A percentile compares a stretch with the other conserved stretches of the same genome.
Conservation (phyloP, 2,113 vertebrate species). For the Clarias gariepinus region DNA sequence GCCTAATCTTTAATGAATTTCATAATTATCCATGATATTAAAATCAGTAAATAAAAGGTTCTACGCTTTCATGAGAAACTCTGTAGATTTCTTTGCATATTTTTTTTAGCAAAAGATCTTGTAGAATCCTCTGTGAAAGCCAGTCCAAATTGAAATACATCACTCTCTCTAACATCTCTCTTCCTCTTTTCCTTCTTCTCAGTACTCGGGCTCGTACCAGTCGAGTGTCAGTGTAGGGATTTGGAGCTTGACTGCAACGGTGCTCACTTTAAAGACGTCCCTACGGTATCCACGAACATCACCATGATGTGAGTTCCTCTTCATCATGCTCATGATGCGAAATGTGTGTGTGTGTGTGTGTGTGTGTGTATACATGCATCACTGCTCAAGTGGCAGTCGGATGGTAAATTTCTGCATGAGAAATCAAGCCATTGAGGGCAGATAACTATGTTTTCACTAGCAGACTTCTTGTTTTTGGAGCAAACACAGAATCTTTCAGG, state of each 20-base stretch:
- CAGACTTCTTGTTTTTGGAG: background rate
- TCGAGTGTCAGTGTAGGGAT: conserved; percentile 79
- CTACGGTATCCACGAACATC: conserved; percentile 83
- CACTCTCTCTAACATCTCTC: background rate
- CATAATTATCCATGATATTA: background rate
- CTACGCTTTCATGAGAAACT: background rate
- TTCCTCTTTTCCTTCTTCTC: conserved; percentile 39
- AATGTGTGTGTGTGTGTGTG: background rate
- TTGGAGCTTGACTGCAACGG: conserved; percentile 86
- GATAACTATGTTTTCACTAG: background rate
- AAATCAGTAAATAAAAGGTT: background rate
- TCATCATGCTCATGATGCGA: background rate
- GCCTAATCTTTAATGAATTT: background rate
- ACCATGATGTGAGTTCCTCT: conserved; percentile 86
- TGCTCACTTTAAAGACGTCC: conserved; percentile 76
- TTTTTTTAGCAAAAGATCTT: no score
- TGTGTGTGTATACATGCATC: background rate
- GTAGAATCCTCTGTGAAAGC: no score
- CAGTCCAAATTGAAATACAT: background rate
- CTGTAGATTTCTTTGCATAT: background rate
- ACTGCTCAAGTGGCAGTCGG: background rate
- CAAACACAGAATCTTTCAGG: background rate
- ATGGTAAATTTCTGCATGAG: background rate
- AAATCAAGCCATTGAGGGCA: background rate
- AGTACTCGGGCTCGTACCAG: conserved; percentile 83